Conservation (phyloP, 2,113 vertebrate species). For the Lipophrys pholis region DNA sequence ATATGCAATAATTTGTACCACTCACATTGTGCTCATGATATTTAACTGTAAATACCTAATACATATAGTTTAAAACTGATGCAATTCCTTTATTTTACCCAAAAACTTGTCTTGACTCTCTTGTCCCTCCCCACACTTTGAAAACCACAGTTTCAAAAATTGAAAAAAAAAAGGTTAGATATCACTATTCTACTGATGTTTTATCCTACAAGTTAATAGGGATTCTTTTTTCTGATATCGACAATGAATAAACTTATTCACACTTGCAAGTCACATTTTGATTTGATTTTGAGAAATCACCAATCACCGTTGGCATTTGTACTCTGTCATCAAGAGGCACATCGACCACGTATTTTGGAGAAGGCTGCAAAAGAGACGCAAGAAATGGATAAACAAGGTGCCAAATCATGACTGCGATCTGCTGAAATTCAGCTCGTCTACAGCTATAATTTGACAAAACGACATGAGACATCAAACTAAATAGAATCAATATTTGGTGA, state of each 20-base stretch:
- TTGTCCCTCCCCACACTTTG: too few relatives aligned
- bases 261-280: neutral
- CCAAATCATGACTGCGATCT: conserved; percentile 27
- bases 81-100: too few relatives aligned
- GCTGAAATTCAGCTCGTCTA: conserved; percentile 12
- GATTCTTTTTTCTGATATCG: neutral
- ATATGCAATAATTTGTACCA: too few relatives aligned
- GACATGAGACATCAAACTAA: neutral
- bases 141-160: too few relatives aligned
- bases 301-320: conserved; percentile 66
- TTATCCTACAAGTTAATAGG: conserved; percentile 1
- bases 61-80: too few relatives aligned
- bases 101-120: too few relatives aligned
- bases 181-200: neutral
- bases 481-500: neutral
- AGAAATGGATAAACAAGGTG: conserved; percentile 54
- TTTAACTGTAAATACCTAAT: too few relatives aligned
- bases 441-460: neutral
- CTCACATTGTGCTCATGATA: too few relatives aligned
- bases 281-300: conserved; percentile 44
- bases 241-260: too few relatives aligned
- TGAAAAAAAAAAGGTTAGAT: neutral
- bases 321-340: conserved; percentile 50
- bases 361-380: conserved; percentile 68
- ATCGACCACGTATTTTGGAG: conserved; percentile 45